Evolutionary conservation across 2,113 vertebrate genomes (phyloP), one percentile per base, ranked within the genome.

Genomic region (Mus pahari): DNA sequence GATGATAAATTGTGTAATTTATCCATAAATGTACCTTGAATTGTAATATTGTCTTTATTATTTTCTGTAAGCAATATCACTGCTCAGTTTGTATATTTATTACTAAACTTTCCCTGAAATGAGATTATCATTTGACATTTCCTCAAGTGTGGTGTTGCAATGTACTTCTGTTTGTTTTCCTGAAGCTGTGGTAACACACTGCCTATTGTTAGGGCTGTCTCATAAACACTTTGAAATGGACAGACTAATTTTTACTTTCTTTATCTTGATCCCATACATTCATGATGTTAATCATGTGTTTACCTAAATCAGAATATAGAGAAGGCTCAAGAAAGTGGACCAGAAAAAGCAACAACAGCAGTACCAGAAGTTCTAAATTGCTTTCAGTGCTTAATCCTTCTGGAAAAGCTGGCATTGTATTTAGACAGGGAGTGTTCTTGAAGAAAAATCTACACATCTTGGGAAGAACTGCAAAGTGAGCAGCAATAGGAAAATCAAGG

Each of bases 101-200:
- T 87, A 48, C 77, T 82, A 45, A 53, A 71, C 12, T 42, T 96
- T 90, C 39, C 68, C 12, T 39, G 20, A 24, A 42, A 82, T 53
- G 31, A 60, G 83, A 60, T 48, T 74, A 42, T 73, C 73, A 83
- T 17, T 82, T n/a, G 39, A 53, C 26, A 82, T 83, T 84, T 24
- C 22, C 84, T 91, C 13, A 90, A 87, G 3, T 36, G 66, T 13
- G 81, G 19, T 9, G 19, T 22, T 84, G 50, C 55, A 87, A 81
- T 86, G 14, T 66, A 74, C 91, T 87, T 88, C 48, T 70, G 1
- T 28, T 86, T 77, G 24, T 95, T 55, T 90, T 87, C 6, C 62
- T 82, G 36, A 66, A 62, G 0, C 28, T 50, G 19, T 26, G 53
- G 2, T 55, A 26, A 1, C 39, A 86, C n/a, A 87, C 16, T 71